Conservation (phyloP, 2,113 vertebrate species). For the Zosterops japonicus region DNA sequence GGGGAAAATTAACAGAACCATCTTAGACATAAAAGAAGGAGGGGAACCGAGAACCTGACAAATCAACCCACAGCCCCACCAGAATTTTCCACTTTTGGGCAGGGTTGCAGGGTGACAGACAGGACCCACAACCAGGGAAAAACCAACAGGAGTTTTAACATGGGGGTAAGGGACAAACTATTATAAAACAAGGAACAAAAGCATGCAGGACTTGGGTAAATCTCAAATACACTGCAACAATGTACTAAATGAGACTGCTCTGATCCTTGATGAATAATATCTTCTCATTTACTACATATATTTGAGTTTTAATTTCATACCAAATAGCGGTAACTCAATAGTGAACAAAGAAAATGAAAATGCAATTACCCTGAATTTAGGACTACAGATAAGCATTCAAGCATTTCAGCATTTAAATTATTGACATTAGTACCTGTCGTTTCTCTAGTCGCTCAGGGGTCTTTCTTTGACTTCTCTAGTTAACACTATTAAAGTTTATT, state of each 20-base stretch:
- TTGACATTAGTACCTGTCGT: background rate
- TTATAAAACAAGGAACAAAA: too few relatives aligned
- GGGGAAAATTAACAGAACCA: too few relatives aligned
- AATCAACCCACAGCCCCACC: too few relatives aligned
- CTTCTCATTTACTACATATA: background rate
- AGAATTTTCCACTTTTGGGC: too few relatives aligned
- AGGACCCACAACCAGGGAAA: too few relatives aligned
- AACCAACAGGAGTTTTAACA: too few relatives aligned
- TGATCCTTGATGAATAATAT: background rate
- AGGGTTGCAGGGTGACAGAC: too few relatives aligned
- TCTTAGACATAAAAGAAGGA: too few relatives aligned
- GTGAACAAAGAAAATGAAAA: background rate
- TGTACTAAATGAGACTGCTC: background rate
- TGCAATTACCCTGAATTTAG: background rate
- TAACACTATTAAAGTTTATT: background rate
- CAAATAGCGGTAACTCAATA: background rate
- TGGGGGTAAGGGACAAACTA: too few relatives aligned
- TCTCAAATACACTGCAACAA: too few relatives aligned
- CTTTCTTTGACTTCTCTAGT: background rate
- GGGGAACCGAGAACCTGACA: too few relatives aligned
- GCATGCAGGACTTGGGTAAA: too few relatives aligned
- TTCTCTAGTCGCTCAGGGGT: background rate
- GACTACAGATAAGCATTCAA: background rate
- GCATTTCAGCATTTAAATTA: background rate
- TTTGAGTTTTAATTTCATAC: background rate